Conservation (phyloP, 2,113 vertebrate genomes). For the Struthio camelus region DNA sequence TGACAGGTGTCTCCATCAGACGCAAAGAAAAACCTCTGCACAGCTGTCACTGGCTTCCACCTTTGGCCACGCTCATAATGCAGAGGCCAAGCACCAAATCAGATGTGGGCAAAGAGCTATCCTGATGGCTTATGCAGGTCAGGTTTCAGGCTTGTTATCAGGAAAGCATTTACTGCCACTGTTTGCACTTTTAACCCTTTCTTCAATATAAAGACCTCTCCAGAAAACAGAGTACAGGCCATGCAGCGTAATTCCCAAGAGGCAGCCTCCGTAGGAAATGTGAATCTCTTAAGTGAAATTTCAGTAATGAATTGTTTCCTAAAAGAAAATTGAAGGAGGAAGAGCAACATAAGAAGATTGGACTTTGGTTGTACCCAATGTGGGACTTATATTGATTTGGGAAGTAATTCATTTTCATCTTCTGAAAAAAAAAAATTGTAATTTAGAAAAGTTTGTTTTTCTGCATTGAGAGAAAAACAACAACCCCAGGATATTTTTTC, state of each 20-base stretch:
- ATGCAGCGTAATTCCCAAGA: not conserved
- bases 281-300: not conserved
- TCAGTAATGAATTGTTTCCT: not conserved
- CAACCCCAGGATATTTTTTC: not conserved
- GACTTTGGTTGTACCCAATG: not conserved
- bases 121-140: not conserved
- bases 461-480: not conserved
- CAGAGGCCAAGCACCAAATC: not conserved
- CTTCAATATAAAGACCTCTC: not conserved
- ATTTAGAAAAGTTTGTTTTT: not conserved
- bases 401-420: not conserved
- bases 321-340: not conserved
- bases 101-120: not conserved
- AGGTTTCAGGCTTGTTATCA: not conserved
- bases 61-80: not conserved
- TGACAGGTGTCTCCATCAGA: accelerated
- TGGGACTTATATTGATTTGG: not conserved
- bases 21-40: not conserved
- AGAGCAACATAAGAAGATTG: not conserved
- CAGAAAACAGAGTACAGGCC: not conserved
- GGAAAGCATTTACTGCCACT: not conserved
- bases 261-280: not conserved
- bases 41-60: not conserved
- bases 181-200: not conserved
- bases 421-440: not conserved